Base-by-base conservation (phyloP, 1,140 invertebrate genomes). In the Drosophila orena region DNA sequence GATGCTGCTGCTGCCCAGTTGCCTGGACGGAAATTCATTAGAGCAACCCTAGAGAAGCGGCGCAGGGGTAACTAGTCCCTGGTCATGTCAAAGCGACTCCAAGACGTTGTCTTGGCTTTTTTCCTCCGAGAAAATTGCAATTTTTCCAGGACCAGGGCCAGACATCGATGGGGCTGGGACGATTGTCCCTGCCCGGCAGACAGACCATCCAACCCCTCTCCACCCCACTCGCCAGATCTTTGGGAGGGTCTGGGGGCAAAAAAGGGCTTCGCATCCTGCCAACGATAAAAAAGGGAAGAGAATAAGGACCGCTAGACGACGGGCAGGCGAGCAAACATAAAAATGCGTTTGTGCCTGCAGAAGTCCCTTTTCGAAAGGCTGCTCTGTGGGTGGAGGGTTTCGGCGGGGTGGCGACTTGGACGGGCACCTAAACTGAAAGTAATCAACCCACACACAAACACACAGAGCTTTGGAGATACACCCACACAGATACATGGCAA, bases 1-100 rank as follows among this genome's bases (percentile, higher is more conserved):
- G 65, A 72, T 84, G 78, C 69, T 81, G 12, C 11, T 14, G 37
- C 37, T 14, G 60, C 77, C 77, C 77, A 79, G 76, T 80, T 80
- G 79, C 61, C 72, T 79, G 84, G 84, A 80, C 85, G 85, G 84
- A 89, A 89, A 89, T 89, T 89, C 84, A 89, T 89, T 89, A 89
- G 84, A 84, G 84, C 85, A 71, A 72, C 84, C 72, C 30, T 12
- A 3, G 49, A 24, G 49, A 46, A 56, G 61, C 15, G 44, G 27
- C 14, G 38, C 22, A 43, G 40, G 52, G 52, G 65, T 70, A 61
- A 35, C 65, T 58, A 52, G 38, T 46, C 55, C 65, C 71, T 66
- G 71, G 71, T 76, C 84, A 80, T 78, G 84, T 89, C 84, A 89
- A 89, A 89, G 77, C 72, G 79, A 74, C 81, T 77, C 69, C 79